Conservation (phyloP, 2,888 invertebrate species). For the Cantharis nigra region DNA sequence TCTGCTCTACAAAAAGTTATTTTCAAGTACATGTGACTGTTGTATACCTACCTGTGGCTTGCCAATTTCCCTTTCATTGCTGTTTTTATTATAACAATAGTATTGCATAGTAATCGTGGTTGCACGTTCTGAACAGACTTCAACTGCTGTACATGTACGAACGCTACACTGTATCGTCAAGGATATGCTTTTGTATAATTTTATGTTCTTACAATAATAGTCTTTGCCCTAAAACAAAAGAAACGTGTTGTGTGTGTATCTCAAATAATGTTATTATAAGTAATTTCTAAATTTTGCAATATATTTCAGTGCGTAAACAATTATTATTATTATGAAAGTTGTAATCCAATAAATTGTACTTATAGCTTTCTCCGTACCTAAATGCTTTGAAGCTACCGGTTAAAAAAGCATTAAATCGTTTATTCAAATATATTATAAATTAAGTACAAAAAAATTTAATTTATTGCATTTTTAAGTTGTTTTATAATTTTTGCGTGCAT, state of each 20-base stretch:
- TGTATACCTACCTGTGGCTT: slow-evolving; percentile 18
- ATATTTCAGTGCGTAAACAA: neutral
- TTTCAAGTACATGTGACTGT: slow-evolving; percentile 37
- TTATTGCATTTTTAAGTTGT: neutral
- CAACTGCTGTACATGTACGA: neutral
- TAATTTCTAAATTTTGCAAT: neutral
- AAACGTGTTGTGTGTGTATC: neutral
- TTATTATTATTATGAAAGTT: neutral
- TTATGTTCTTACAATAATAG: neutral
- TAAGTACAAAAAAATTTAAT: neutral
- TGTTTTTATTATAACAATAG: slow-evolving; percentile 14
- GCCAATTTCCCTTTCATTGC: slow-evolving; percentile 24
- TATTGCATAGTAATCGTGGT: slow-evolving; percentile 4
- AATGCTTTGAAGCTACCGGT: neutral
- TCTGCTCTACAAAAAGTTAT: slow-evolving; percentile 35
- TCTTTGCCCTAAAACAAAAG: neutral
- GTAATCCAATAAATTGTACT: neutral
- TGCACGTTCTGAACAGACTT: neutral
- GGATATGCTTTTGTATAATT: neutral
- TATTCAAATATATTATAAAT: neutral
- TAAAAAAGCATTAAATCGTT: neutral
- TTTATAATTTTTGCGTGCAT: neutral
- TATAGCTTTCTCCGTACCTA: neutral
- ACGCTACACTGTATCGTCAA: neutral
- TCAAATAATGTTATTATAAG: neutral